Evolutionary conservation across 2,113 vertebrate species (phyloP).

Genomic region (Festucalex cinctus): DNA sequence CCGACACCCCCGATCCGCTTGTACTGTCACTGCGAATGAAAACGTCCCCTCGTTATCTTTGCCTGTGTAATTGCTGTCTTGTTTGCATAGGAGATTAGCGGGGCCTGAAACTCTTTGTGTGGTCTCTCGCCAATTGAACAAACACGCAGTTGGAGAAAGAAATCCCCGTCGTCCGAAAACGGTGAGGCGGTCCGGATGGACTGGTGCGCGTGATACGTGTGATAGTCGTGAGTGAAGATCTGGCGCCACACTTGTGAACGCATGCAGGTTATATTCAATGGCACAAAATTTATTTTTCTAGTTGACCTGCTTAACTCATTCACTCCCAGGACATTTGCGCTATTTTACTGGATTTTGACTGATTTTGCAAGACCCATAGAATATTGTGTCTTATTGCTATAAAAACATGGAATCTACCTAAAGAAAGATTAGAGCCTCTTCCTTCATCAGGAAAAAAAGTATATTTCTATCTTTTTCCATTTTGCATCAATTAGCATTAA

Average conservation of each 20-base stretch:
- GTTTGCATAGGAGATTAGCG: constrained; percentile 81
- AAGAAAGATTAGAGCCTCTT: no score
- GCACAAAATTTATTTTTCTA: no score
- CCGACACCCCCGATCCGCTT: constrained; percentile 43
- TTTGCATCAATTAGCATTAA: no score
- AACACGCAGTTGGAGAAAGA: constrained; percentile 63
- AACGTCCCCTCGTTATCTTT: constrained; percentile 74
- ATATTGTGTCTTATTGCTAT: no score
- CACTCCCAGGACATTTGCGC: no score
- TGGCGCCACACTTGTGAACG: neutral
- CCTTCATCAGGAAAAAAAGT: no score
- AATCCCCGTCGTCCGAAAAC: constrained; percentile 52
- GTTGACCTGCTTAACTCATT: no score
- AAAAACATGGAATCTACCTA: no score
- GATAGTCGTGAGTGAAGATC: constrained; percentile 28
- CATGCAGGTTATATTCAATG: neutral
- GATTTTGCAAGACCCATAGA: no score
- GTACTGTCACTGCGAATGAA: constrained; percentile 72
- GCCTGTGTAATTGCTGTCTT: constrained; percentile 79
- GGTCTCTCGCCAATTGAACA: constrained; percentile 76
- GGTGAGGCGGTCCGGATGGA: constrained; percentile 44
- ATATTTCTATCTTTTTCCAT: no score
- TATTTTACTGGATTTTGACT: no score
- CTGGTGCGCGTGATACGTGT: constrained; percentile 57
- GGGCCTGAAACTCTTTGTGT: constrained; percentile 75